Evolutionary conservation across 2,113 vertebrate species (phyloP), one percentile per base, ranked within the genome.

Genomic region (Parotia lawesii): DNA sequence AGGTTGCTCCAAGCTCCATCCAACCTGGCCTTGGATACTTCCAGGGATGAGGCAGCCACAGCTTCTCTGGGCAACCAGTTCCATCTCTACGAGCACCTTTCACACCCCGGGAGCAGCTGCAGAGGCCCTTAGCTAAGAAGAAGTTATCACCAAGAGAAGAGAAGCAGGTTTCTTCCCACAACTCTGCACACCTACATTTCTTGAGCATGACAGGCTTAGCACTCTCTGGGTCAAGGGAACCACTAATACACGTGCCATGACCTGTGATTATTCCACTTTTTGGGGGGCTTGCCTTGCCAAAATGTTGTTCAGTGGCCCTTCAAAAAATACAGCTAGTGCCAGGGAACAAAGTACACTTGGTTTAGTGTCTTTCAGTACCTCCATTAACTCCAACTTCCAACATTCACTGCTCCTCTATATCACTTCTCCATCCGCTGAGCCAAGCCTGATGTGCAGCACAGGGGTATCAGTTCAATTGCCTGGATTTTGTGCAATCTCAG

Each of bases 1-100:
- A 56, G 24, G 21, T 0, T 75, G 62, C 29, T 75, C 47, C 38
- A n/a, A 67, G 61, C 13, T 28, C 37, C 0, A 0, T 24, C 37
- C n/a, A 53, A 2, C 4, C n/a, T 31, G 47, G 21, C 29, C 47
- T 35, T 54, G 62, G 9, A 23, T 15, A 20, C 6, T 42, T 2
- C 29, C 40, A 69, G 35, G 62, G 29, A 61, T 48, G n/a, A 21
- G 12, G 40, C 62, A 75, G 29, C n/a, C 70, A 75, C 62, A 61
- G 31, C n/a, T 75, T 12, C 54, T 40, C 17, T 47, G 35, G 48
- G n/a, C 17, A 53, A 22, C 20, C 47, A n/a, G 7, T 60, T 60
- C 33, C 38, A 56, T 35, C 33, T 58, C 56, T 12, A 4, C 33
- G 50, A 83, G 38, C 56, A 47, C 6, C 83, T 86, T 80, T 57